phyloP scores from a whole-genome alignment of 2,797 vertebrate species.

The Neomorphus geoffroyi region DNA sequence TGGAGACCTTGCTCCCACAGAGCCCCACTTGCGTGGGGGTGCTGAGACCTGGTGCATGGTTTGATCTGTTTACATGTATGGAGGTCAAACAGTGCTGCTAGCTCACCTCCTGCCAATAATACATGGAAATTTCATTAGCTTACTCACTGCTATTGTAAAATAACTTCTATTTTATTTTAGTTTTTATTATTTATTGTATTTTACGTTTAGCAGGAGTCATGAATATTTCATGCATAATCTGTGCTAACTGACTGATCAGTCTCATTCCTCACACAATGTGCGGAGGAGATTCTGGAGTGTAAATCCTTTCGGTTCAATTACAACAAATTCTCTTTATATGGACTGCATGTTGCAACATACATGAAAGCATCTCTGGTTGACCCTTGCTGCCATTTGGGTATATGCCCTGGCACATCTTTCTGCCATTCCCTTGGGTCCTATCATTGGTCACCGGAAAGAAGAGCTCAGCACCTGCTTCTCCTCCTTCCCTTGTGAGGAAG shows the following conservation, averaged over 20 bases:
- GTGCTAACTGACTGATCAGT: background rate
- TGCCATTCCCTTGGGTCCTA: no score
- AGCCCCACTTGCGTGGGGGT: rapidly evolving
- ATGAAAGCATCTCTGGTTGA: background rate
- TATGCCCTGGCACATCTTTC: background rate
- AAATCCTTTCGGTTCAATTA: background rate
- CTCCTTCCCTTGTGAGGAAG: no score
- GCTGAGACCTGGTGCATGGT: background rate
- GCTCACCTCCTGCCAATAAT: background rate
- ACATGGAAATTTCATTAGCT: background rate
- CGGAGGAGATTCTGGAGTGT: background rate
- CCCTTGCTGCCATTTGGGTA: background rate
- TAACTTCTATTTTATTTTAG: background rate
- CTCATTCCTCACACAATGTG: rapidly evolving
- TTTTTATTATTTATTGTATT: no score
- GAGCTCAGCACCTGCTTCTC: no score
- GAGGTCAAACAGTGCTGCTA: background rate
- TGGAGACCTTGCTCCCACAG: background rate
- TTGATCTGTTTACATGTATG: background rate
- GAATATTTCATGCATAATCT: background rate
- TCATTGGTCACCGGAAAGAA: no score
- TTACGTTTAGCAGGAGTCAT: rapidly evolving
- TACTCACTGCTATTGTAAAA: background rate
- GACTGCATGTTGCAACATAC: rapidly evolving
- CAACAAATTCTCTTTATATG: no score